Evolutionary conservation across 2,113 vertebrate species (phyloP).

Genomic region (Raja brachyura): DNA sequence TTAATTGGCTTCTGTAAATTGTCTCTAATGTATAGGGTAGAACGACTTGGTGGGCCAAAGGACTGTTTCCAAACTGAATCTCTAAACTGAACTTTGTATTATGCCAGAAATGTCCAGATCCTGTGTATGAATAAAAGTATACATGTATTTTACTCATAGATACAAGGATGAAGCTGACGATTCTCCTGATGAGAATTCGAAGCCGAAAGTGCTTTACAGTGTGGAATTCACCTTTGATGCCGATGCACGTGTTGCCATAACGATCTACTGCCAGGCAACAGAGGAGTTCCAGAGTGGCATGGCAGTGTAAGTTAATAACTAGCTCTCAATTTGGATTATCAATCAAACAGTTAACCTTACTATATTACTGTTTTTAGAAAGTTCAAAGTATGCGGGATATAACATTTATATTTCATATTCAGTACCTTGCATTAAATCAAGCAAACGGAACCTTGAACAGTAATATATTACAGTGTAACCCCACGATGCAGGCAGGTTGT

Average conservation of each 20-base stretch:
- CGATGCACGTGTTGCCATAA: slow-evolving; percentile 89
- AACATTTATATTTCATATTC: not conserved
- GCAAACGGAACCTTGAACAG: no score
- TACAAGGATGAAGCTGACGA: slow-evolving; percentile 89
- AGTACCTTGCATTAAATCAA: not conserved
- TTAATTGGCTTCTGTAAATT: no score
- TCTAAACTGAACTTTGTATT: no score
- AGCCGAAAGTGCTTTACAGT: slow-evolving; percentile 83
- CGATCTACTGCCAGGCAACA: slow-evolving; percentile 88
- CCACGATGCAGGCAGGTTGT: no score
- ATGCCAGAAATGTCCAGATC: no score
- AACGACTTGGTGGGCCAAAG: no score
- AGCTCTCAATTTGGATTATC: not conserved
- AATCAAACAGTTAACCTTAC: not conserved
- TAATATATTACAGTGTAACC: no score
- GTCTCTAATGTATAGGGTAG: no score
- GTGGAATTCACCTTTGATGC: slow-evolving; percentile 97
- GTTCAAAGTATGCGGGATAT: not conserved
- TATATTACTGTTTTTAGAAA: not conserved
- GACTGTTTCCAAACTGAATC: no score
- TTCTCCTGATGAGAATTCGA: slow-evolving; percentile 70
- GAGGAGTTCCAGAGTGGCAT: slow-evolving; percentile 91
- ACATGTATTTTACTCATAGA: slow-evolving; percentile 50
- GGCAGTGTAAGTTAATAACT: slow-evolving; percentile 72
- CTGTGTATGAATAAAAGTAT: not conserved